Evolutionary conservation across 2,113 vertebrate species (phyloP), one percentile per base, ranked within the genome.

Genomic region (Coracopsis vasa): DNA sequence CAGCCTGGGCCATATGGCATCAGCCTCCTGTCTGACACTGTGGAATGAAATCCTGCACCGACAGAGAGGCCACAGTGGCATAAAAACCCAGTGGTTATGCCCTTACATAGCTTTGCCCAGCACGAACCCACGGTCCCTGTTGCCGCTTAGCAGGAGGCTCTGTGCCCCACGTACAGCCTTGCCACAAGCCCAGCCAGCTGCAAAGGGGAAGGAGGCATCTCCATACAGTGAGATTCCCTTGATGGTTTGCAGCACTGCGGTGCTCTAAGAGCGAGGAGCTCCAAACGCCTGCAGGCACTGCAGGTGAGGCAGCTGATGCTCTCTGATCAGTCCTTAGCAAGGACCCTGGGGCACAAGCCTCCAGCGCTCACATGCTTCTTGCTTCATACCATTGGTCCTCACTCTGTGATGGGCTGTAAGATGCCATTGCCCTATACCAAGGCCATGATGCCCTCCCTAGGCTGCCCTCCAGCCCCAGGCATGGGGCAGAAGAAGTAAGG

Each of bases 41-140:
- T 24, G 11, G 42, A 86, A 47, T 27, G 25, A 56, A 84, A 14
- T 5, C 64, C 47, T 39, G 69, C 72, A 19, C 60, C 1, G 0
- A 45, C 58, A 60, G 20, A 39, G 35, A 71, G n/a, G 60, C 41
- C 7, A 2, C 18, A 0, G 41, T 41, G 54, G 72, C 45, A 45
- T 33, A 50, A 41, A 56, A 74, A 45, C 33, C 18, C 39, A 8
- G 60, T 1, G 2, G 14, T 44, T 20, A n/a, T 44, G 27, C 8
- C 41, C 25, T 16, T 2, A 0, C 4, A 0, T 16, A 41, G 54
- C n/a, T 77, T 81, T 4, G 0, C 37, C 12, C 29, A 3, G 69
- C 39, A 69, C 56, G 80, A 80, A 83, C 67, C 83, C 62, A 14
- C 5, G 0, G 47, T 37, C 67, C 51, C 72, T 35, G 53, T 48